phyloP scores from a whole-genome alignment of 2,888 invertebrate genomes.

The Ophion ventricosus region DNA sequence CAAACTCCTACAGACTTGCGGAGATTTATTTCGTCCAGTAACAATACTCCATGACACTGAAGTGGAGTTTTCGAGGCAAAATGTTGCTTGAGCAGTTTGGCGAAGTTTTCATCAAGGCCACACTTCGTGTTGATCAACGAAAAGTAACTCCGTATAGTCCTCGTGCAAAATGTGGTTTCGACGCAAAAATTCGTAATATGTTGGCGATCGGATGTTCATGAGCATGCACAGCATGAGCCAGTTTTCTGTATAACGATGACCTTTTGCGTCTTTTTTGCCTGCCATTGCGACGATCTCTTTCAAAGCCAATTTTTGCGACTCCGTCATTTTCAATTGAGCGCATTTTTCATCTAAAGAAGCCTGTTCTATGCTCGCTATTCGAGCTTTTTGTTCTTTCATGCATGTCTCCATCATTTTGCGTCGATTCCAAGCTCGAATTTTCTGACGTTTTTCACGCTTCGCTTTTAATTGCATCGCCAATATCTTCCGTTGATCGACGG shows the following conservation, averaged over 20 bases:
- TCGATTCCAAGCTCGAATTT: constrained; percentile 5
- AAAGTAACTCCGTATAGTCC: constrained; percentile 44
- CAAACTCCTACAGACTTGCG: constrained; percentile 64
- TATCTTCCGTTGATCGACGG: constrained; percentile 5
- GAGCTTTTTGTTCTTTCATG: neutral
- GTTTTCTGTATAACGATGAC: too few relatives aligned
- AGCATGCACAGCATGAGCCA: constrained; percentile 29
- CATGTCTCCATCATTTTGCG: neutral
- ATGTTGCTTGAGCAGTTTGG: constrained; percentile 36
- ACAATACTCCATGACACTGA: constrained; percentile 55
- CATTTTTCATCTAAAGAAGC: neutral
- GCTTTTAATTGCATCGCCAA: neutral
- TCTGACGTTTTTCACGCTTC: constrained; percentile 6
- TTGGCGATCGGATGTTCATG: too few relatives aligned
- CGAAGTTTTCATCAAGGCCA: constrained; percentile 61
- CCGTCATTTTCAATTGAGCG: too few relatives aligned
- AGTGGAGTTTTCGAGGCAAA: constrained; percentile 16
- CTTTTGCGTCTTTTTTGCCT: too few relatives aligned
- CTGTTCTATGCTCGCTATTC: neutral
- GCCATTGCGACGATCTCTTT: too few relatives aligned
- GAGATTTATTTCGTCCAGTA: constrained; percentile 67
- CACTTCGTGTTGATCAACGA: constrained; percentile 50
- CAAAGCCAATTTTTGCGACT: too few relatives aligned
- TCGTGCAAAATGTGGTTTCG: constrained; percentile 29
- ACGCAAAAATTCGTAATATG: constrained; percentile 38